phyloP scores from a whole-genome alignment of 2,113 vertebrate genomes.

The Saguinus midas region DNA sequence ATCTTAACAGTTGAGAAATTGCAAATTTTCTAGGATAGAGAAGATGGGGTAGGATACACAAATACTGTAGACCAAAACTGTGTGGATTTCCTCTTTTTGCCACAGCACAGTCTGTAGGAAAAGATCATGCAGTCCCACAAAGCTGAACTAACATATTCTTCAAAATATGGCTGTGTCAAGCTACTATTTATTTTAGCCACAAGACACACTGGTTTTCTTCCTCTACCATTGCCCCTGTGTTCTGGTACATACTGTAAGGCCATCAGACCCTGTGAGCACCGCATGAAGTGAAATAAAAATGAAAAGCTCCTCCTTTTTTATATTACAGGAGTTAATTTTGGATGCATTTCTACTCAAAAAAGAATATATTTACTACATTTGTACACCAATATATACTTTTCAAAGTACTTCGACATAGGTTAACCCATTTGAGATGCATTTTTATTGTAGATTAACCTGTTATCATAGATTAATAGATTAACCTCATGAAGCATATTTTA shows the following conservation, averaged over 20 bases:
- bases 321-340: background rate
- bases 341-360: conserved; percentile 30
- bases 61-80: background rate
- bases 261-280: background rate
- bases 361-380: background rate
- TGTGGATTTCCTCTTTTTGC: background rate
- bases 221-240: background rate
- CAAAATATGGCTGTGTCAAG: background rate
- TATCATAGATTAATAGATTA: too few relatives aligned
- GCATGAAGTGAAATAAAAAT: conserved; percentile 31
- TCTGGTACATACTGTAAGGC: background rate
- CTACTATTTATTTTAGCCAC: background rate
- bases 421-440: background rate
- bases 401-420: background rate
- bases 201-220: conserved; percentile 2
- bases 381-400: background rate
- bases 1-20: background rate
- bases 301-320: background rate
- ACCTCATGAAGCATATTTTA: background rate
- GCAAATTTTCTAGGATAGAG: background rate
- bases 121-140: background rate
- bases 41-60: background rate
- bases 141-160: background rate
- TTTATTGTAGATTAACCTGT: background rate
- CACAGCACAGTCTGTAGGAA: background rate